These are phyloP conservation scores for Xerus rutilus DNA, from an alignment of 2,797 vertebrate species.

Conservation along the genomic window DNA sequence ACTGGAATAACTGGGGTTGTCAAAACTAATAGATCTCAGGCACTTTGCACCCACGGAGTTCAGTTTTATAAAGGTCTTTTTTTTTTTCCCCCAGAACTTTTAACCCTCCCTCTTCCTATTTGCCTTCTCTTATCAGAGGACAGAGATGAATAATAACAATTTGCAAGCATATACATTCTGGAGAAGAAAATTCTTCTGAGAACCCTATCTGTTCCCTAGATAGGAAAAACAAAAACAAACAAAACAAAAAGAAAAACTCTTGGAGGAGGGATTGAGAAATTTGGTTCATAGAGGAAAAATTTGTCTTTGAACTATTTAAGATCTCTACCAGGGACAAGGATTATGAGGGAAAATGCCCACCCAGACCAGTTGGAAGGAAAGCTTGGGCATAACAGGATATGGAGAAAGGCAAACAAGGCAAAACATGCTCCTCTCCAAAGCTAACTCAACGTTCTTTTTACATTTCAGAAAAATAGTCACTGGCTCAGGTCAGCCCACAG, in stretches of 20 bases:
- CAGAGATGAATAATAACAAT: background rate
- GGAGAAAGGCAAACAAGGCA: background rate
- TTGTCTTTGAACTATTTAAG: background rate
- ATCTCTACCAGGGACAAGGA: background rate
- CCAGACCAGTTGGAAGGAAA: background rate
- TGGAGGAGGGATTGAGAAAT: background rate
- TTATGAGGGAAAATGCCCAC: background rate
- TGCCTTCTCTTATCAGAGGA: conserved; percentile 29
- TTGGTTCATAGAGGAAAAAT: background rate
- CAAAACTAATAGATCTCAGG: conserved; percentile 87
- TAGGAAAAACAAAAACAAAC: background rate
- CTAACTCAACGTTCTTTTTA: conserved; percentile 25
- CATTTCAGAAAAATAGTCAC: conserved; percentile 37
- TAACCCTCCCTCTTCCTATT: conserved; percentile 79
- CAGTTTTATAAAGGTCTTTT: conserved; percentile 71
- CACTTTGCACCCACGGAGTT: conserved; percentile 63
- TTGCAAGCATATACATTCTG: background rate
- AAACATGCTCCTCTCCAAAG: background rate
- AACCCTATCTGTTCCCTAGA: background rate
- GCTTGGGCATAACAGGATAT: background rate
- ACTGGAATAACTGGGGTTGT: conserved; percentile 85
- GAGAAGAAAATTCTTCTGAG: conserved; percentile 14
- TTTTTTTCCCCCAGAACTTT: conserved; percentile 58
- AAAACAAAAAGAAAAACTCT: background rate
- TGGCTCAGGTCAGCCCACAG: background rate